Percentiles rank a stretch among this genome's conserved stretches.
These are phyloP conservation scores for Sebastes vulpes DNA, from an alignment of 2,797 vertebrate species.

Conservation along the genomic window DNA sequence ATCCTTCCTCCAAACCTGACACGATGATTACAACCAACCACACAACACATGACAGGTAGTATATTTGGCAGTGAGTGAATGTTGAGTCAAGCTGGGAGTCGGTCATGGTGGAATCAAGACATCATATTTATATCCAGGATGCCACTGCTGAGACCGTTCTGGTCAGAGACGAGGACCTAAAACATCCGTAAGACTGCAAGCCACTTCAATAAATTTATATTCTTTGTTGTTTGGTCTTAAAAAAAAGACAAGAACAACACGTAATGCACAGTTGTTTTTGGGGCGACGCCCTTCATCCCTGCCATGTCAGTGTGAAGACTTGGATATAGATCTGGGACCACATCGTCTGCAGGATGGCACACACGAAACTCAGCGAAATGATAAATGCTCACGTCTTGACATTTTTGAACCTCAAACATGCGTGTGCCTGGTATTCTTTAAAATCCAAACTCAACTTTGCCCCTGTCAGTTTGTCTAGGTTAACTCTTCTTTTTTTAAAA, in stretches of 20 bases:
- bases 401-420: conserved; percentile 6
- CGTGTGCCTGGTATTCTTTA: conserved; percentile 37
- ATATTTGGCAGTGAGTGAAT: not conserved
- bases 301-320: not conserved
- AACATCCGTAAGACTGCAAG: not conserved
- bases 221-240: not conserved
- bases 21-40: not conserved
- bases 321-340: not conserved
- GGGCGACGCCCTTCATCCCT: not conserved
- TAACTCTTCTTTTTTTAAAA: not conserved
- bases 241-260: not conserved
- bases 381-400: conserved; percentile 32
- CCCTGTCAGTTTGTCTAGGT: conserved; percentile 26
- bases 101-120: not conserved
- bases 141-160: not conserved
- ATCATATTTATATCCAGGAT: not conserved
- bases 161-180: not conserved
- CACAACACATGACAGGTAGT: not conserved
- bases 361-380: not conserved
- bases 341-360: not conserved
- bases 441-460: conserved; percentile 57
- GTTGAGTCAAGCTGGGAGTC: not conserved
- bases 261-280: not conserved
- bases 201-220: not conserved
- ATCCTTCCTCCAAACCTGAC: not conserved